Percentiles rank a stretch among this genome's conserved stretches.
phyloP scores from a whole-genome alignment of 2,797 vertebrate genomes.

The Mycteria americana region DNA sequence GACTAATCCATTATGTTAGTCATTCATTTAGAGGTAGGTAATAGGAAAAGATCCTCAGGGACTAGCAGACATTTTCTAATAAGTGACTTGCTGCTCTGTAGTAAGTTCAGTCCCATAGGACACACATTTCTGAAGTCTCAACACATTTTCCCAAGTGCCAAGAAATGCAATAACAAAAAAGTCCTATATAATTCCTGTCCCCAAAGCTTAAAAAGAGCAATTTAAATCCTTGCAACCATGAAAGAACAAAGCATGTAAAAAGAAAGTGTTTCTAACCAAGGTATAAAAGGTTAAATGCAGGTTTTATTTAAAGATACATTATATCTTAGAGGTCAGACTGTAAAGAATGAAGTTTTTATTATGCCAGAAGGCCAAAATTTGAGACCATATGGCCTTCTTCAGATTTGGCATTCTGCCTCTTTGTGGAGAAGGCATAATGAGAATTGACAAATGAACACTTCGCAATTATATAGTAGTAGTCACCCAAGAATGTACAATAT shows the following conservation, averaged over 20 bases:
- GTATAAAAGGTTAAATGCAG: background rate
- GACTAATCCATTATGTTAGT: constrained; percentile 30
- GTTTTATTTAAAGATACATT: background rate
- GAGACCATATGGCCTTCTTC: background rate
- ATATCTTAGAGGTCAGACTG: background rate
- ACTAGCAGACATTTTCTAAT: constrained; percentile 19
- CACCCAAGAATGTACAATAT: background rate
- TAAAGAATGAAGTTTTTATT: background rate
- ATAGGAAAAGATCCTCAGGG: constrained; percentile 28
- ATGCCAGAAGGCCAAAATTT: background rate
- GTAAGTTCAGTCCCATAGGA: background rate
- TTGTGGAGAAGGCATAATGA: background rate
- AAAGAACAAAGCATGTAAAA: background rate
- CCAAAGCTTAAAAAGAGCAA: background rate
- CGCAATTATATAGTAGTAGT: background rate
- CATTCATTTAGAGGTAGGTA: constrained; percentile 42
- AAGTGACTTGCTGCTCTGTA: constrained; percentile 28
- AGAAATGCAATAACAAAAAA: constrained; percentile 20
- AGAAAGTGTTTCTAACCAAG: background rate
- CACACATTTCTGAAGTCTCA: constrained; percentile 6
- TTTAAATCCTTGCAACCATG: background rate
- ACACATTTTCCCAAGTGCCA: background rate
- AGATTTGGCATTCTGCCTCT: background rate
- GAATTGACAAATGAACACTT: background rate
- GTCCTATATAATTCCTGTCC: background rate